phyloP scores from a whole-genome alignment of 1,140 invertebrate genomes.

The Pogonomyrmex californicus region DNA sequence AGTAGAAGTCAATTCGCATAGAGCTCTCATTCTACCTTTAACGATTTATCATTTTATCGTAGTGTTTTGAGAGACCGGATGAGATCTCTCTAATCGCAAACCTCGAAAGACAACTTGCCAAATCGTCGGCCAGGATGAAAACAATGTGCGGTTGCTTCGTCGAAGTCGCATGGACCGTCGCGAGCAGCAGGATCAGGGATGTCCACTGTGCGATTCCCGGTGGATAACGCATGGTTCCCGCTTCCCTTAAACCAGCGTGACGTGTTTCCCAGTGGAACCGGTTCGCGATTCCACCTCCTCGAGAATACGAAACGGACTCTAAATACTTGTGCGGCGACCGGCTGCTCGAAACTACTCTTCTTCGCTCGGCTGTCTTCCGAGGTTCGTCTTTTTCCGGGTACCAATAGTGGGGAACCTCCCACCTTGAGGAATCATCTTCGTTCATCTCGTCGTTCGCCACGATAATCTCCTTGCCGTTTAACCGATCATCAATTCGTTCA shows the following conservation, averaged over 20 bases:
- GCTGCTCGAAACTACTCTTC: constrained; percentile 58
- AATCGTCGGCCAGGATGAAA: constrained; percentile 90
- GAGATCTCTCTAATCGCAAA: not conserved
- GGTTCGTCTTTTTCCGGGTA: constrained; percentile 22
- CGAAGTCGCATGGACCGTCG: not conserved
- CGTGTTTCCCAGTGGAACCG: constrained; percentile 12
- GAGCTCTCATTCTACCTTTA: not conserved
- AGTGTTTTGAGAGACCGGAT: not conserved
- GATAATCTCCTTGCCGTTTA: not conserved
- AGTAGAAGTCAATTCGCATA: not conserved
- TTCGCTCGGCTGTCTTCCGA: constrained; percentile 21
- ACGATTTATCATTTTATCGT: not conserved
- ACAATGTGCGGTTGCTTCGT: constrained; percentile 88
- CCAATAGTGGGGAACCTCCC: constrained; percentile 62
- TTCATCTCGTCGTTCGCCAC: not conserved
- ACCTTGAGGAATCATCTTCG: constrained; percentile 28
- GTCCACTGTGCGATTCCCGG: not conserved
- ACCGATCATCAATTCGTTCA: constrained; percentile 23
- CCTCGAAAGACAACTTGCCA: constrained; percentile 87
- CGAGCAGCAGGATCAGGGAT: not conserved
- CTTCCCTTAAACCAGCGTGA: not conserved
- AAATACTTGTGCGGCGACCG: constrained; percentile 3
- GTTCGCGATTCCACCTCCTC: constrained; percentile 39
- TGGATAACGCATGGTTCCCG: not conserved
- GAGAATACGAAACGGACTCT: not conserved